Evolutionary conservation across 2,888 invertebrate species (phyloP).

Genomic region (Drosophila formosana): DNA sequence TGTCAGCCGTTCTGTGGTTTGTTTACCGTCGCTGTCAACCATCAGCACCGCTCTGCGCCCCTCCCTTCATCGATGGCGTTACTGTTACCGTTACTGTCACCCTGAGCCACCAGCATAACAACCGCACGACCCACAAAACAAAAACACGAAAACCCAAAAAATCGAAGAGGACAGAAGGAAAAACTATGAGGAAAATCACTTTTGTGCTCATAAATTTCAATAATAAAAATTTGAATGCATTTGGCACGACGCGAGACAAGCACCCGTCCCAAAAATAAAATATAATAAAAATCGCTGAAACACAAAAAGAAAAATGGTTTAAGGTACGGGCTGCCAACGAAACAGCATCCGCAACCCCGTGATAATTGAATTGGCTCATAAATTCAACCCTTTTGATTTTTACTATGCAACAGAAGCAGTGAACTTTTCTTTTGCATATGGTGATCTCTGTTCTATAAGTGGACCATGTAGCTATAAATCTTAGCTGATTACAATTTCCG

Average conservation of each 20-base stretch:
- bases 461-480: constrained; percentile 44
- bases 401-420: background rate
- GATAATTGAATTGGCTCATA: constrained; percentile 70
- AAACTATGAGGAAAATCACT: constrained; percentile 80
- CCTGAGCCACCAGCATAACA: constrained; percentile 64
- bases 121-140: constrained; percentile 23
- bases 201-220: constrained; percentile 80
- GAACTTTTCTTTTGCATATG: constrained; percentile 71
- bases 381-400: constrained; percentile 61
- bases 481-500: constrained; percentile 39
- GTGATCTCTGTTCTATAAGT: constrained; percentile 6
- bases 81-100: constrained; percentile 15
- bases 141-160: constrained; percentile 29
- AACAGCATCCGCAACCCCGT: constrained; percentile 30
- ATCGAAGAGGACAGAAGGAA: constrained; percentile 39
- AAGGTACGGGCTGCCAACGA: constrained; percentile 65
- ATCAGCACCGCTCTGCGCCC: background rate
- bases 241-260: constrained; percentile 73
- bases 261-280: constrained; percentile 43
- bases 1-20: constrained; percentile 44
- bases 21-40: constrained; percentile 50
- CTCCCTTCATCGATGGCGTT: background rate
- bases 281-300: constrained; percentile 71
- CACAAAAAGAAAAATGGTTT: constrained; percentile 66
- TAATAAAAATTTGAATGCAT: constrained; percentile 81